Conservation (phyloP, 2,888 invertebrate species). For the Phyllotreta cruciferae region DNA sequence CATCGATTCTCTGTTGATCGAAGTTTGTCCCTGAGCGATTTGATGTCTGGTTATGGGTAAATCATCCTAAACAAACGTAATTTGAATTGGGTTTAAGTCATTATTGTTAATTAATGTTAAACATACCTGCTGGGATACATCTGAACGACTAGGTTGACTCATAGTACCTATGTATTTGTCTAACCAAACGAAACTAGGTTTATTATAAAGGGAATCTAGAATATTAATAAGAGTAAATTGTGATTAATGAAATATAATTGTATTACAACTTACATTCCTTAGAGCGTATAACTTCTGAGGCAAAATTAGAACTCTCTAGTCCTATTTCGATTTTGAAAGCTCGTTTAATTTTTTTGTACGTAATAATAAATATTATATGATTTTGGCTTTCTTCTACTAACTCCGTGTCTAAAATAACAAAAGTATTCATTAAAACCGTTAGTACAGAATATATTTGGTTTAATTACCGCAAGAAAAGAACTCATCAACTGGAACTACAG, state of each 20-base stretch:
- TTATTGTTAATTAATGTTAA: not conserved
- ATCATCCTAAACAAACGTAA: constrained; percentile 58
- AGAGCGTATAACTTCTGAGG: constrained; percentile 75
- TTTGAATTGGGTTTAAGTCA: not conserved
- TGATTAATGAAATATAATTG: not conserved
- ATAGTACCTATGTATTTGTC: constrained; percentile 65
- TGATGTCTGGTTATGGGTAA: constrained; percentile 66
- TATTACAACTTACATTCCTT: constrained; percentile 66
- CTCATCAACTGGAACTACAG: constrained; percentile 80
- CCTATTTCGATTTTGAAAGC: constrained; percentile 66
- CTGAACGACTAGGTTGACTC: constrained; percentile 49
- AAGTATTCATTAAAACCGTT: not conserved
- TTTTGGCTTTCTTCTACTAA: constrained; percentile 61
- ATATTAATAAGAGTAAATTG: constrained; percentile 10
- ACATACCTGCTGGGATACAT: constrained; percentile 49
- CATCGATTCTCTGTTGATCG: constrained; percentile 74
- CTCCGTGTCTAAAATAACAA: constrained; percentile 60
- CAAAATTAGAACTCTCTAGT: constrained; percentile 72
- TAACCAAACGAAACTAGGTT: constrained; percentile 65
- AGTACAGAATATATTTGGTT: not conserved
- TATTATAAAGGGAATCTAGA: constrained; percentile 49
- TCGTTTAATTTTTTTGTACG: constrained; percentile 62
- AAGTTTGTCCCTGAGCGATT: constrained; percentile 63
- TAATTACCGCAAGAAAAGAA: constrained; percentile 74
- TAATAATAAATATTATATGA: constrained; percentile 65